A percentile compares a stretch with the other conserved stretches of the same genome.
phyloP scores from a whole-genome alignment of 2,113 vertebrate species.

The Murina feae region DNA sequence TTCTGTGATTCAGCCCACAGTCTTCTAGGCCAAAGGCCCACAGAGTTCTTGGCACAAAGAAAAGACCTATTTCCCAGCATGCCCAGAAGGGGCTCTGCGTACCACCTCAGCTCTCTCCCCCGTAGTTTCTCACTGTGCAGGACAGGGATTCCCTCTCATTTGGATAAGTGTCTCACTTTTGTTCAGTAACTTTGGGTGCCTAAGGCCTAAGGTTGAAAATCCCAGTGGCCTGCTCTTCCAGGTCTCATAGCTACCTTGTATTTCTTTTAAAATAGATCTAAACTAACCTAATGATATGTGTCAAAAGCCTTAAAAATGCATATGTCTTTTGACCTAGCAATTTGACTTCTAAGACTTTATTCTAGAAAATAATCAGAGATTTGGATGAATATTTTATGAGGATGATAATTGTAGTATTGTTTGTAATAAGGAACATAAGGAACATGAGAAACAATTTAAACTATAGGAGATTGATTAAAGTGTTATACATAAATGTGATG shows the following conservation, averaged over 20 bases:
- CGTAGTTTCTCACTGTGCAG: neutral
- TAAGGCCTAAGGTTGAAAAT: neutral
- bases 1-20: neutral
- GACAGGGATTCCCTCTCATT: neutral
- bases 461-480: neutral
- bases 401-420: neutral
- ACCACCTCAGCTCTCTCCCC: neutral
- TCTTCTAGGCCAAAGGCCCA: neutral
- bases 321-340: neutral
- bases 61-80: neutral
- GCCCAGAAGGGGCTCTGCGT: neutral
- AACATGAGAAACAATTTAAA: neutral
- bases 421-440: conserved; percentile 37
- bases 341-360: neutral
- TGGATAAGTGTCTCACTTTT: neutral
- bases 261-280: conserved; percentile 3
- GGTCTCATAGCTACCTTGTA: neutral
- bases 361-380: conserved; percentile 25
- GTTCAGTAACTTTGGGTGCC: neutral
- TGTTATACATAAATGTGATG: neutral
- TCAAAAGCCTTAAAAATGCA: neutral
- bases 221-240: neutral
- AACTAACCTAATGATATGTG: neutral
- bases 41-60: neutral
- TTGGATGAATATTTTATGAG: neutral